These are phyloP conservation scores for Iguana delicatissima DNA, from an alignment of 2,797 vertebrate genomes.

Conservation along the genomic window DNA sequence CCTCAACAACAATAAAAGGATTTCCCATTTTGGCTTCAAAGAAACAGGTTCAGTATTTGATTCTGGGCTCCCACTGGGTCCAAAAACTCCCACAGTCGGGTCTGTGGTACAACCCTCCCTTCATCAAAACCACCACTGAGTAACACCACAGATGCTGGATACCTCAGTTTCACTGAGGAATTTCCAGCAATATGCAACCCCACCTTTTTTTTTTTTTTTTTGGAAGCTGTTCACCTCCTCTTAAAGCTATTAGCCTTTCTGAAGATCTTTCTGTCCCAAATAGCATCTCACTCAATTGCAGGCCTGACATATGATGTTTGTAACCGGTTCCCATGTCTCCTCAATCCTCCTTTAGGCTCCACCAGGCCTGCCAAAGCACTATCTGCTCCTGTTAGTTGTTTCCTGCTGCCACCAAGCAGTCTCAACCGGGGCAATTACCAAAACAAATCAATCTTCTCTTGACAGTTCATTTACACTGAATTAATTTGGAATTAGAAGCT, in stretches of 20 bases:
- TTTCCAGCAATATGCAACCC: slow-evolving; percentile 54
- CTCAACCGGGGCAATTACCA: slow-evolving; percentile 88
- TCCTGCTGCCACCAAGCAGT: slow-evolving; percentile 86
- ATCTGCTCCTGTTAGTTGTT: slow-evolving; percentile 81
- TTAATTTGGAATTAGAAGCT: slow-evolving; percentile 96
- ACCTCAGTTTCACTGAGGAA: slow-evolving; percentile 6
- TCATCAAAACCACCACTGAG: not conserved
- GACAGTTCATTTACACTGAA: slow-evolving; percentile 98
- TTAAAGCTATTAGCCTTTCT: slow-evolving; percentile 53
- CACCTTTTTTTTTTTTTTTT: no score
- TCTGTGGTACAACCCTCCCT: no score
- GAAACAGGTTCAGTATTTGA: not conserved
- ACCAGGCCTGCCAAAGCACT: slow-evolving; percentile 80
- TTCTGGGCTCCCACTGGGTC: not conserved
- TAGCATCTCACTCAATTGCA: slow-evolving; percentile 79
- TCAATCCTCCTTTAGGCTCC: slow-evolving; percentile 82
- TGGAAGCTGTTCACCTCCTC: no score
- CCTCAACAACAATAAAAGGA: not conserved
- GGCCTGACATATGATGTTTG: slow-evolving; percentile 84
- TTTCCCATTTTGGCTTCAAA: not conserved
- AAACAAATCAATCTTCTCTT: slow-evolving; percentile 93
- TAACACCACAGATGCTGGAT: not conserved
- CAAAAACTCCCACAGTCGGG: not conserved
- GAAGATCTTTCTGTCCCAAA: slow-evolving; percentile 72
- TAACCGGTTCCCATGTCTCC: slow-evolving; percentile 74